Conservation (phyloP, 2,888 invertebrate genomes). For the Tupiocoris notatus region DNA sequence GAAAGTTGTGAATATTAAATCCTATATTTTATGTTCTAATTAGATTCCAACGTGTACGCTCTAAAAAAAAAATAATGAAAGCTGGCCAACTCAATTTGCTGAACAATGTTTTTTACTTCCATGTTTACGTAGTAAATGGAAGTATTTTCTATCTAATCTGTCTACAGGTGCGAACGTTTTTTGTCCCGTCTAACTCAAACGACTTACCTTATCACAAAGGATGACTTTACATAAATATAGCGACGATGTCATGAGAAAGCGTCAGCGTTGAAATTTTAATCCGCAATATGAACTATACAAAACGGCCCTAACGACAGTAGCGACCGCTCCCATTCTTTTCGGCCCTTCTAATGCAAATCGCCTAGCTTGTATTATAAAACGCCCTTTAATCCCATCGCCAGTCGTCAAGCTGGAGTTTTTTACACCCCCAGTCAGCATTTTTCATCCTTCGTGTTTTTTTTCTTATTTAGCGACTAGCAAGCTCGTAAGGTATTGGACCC, state of each 20-base stretch:
- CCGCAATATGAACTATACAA: neutral
- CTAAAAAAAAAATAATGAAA: no score
- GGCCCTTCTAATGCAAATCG: neutral
- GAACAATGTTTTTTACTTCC: no score
- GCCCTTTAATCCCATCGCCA: neutral
- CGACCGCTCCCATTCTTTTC: neutral
- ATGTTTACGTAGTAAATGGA: no score
- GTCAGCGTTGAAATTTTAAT: neutral
- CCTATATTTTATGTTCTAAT: no score
- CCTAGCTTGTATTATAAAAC: neutral
- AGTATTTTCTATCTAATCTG: no score
- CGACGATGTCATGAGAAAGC: neutral
- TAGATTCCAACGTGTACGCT: no score
- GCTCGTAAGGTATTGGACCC: neutral
- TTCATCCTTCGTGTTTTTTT: neutral
- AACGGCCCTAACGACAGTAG: neutral
- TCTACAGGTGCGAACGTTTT: no score
- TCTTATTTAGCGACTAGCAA: neutral
- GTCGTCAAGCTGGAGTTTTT: neutral
- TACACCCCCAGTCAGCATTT: neutral
- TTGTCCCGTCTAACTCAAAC: no score
- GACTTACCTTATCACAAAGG: no score
- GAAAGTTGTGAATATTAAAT: no score
- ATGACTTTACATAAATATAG: no score
- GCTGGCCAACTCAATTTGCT: no score